phyloP scores from a whole-genome alignment of 2,888 invertebrate genomes.

The Kuschelorhynchus macadamiae region DNA sequence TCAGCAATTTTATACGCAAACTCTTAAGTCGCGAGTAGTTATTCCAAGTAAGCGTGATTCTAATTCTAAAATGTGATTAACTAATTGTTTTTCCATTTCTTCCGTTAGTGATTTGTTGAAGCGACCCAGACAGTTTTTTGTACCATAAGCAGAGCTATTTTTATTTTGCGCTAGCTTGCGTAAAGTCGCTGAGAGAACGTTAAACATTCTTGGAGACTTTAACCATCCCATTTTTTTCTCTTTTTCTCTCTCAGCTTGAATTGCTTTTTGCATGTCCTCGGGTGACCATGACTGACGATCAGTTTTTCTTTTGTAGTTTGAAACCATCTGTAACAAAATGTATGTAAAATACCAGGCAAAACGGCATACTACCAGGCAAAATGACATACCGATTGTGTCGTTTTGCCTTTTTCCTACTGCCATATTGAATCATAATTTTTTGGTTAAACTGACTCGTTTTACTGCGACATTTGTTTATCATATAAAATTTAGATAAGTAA shows the following conservation, averaged over 20 bases:
- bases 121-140: slow-evolving; percentile 1
- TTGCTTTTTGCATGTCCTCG: slow-evolving; percentile 8
- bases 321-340: background rate
- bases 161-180: slow-evolving; percentile 8
- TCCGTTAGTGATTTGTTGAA: slow-evolving; percentile 3
- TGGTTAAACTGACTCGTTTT: too few species aligned
- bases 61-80: slow-evolving; percentile 14
- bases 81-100: slow-evolving; percentile 1
- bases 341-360: background rate
- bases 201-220: background rate
- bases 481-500: too few species aligned
- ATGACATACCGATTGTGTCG: background rate
- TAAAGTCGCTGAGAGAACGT: slow-evolving; percentile 11
- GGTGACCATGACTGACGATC: background rate
- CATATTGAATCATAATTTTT: too few species aligned
- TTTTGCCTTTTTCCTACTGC: too few species aligned
- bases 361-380: background rate
- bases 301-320: background rate
- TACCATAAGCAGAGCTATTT: slow-evolving; percentile 12
- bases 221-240: slow-evolving; percentile 18
- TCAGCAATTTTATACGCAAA: slow-evolving; percentile 10
- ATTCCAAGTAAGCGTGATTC: slow-evolving; percentile 19
- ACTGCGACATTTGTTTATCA: too few species aligned
- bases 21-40: background rate
- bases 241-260: slow-evolving; percentile 1